Base-by-base conservation (phyloP, 2,888 invertebrate species). In the Pseudococcus longispinus region DNA sequence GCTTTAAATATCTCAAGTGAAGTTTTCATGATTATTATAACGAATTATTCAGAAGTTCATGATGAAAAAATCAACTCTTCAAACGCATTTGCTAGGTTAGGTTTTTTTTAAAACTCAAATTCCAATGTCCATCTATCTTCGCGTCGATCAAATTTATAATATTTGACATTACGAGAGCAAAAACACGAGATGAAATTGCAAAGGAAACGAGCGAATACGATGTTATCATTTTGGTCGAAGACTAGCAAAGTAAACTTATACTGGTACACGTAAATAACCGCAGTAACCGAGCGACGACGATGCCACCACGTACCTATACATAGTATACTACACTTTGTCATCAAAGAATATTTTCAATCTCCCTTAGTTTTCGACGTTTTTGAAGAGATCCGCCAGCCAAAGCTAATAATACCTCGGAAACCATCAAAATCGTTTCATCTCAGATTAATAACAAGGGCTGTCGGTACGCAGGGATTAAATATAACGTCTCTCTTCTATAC, bases 391-490 rank as follows among this genome's bases (percentile, higher is more conserved):
- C 37, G 42, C 18, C 42, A 80, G 42, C 18, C 42, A 80, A 80
- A 80, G 42, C 37, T 42, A 80, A 80, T 80, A 80, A 80, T 80
- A 80, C 42, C 77, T 37, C 20, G 37, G 77, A 80, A 80, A 80
- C 77, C 77, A 80, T 80, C 77, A 80, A 80, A 80, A 80, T 80
- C 77, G 77, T 80, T 80, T 80, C 77, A 80, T 80, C 77, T 80
- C 37, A 42, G 77, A 80, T 80, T 80, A 80, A 80, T 80, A 80
- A 80, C 11, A 80, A 42, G 32, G 70, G 42, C 42, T 80, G 77
- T 42, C 77, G 42, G 77, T 42, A 80, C 77, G 77, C 42, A 23
- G 20, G 77, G 77, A 80, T 80, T 80, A 42, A 80, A 80, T 80
- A 80, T 42, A 80, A 80, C 77, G 77, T 80, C 77, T 74, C 74